Evolutionary conservation across 2,113 vertebrate genomes (phyloP).

Genomic region (Aldabrachelys gigantea): DNA sequence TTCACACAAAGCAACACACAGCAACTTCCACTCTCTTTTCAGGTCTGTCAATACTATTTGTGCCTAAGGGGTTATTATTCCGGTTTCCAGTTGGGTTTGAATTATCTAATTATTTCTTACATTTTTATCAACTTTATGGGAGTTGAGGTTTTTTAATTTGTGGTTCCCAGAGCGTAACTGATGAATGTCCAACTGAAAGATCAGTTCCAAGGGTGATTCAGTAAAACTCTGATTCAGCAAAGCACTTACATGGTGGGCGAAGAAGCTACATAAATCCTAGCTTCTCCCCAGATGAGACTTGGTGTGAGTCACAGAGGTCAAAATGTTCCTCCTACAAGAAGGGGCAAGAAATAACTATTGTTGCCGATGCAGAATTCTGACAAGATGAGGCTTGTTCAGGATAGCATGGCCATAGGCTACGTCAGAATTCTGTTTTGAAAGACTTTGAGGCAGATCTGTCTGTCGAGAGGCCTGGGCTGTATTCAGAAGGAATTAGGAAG

Average conservation of each 20-base stretch:
- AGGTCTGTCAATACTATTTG: neutral
- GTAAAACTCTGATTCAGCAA: neutral
- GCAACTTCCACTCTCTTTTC: too few species aligned
- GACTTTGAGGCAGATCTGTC: neutral
- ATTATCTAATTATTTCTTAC: neutral
- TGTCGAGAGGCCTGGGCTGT: neutral
- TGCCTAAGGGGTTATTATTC: neutral
- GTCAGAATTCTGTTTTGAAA: neutral
- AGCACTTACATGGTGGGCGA: neutral
- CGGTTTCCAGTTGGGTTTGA: neutral
- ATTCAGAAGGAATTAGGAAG: neutral
- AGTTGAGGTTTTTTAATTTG: neutral
- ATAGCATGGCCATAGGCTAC: accelerated
- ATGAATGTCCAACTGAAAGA: neutral
- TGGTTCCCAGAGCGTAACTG: neutral
- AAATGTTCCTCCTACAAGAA: neutral
- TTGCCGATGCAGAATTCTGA: neutral
- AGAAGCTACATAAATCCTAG: neutral
- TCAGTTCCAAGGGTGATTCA: neutral
- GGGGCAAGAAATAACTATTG: neutral
- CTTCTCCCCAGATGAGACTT: neutral
- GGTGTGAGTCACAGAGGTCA: neutral
- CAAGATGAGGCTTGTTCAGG: neutral
- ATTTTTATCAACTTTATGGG: neutral
- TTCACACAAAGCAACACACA: accelerated